A percentile compares a stretch with the other conserved stretches of the same genome.
Conservation (phyloP, 2,113 vertebrate genomes). For the Spea multiplicata region DNA sequence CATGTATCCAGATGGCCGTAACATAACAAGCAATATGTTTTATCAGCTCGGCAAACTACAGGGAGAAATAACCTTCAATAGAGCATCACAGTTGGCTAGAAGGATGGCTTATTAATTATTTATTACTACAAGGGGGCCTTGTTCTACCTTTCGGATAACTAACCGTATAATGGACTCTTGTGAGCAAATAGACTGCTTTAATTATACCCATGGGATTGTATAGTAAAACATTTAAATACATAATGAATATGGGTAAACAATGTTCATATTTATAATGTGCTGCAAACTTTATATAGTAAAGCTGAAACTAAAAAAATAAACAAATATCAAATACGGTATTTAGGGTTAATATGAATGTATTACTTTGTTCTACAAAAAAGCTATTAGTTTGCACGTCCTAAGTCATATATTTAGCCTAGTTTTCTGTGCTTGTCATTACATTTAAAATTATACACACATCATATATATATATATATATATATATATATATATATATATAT, state of each 20-base stretch:
- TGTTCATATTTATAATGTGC: background rate
- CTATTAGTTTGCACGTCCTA: background rate
- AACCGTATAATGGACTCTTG: background rate
- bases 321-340: background rate
- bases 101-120: conserved; percentile 24
- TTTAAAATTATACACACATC: background rate
- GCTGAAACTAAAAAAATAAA: too few species aligned
- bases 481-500: too few species aligned
- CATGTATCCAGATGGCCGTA: conserved; percentile 22
- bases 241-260: background rate
- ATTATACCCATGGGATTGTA: background rate
- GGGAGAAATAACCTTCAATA: conserved; percentile 11
- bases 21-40: conserved; percentile 36
- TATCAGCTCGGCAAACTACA: background rate
- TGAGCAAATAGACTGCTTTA: conserved; percentile 3
- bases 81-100: conserved; percentile 3
- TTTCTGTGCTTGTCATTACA: background rate
- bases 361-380: background rate
- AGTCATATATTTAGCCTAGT: too few species aligned
- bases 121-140: conserved; percentile 18
- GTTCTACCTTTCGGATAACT: conserved; percentile 18
- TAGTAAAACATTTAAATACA: background rate
- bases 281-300: too few species aligned
- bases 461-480: conserved; percentile 3
- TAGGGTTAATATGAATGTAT: background rate